These are phyloP conservation scores for Drosophila conformis DNA, from an alignment of 2,888 invertebrate species.

Conservation along the genomic window DNA sequence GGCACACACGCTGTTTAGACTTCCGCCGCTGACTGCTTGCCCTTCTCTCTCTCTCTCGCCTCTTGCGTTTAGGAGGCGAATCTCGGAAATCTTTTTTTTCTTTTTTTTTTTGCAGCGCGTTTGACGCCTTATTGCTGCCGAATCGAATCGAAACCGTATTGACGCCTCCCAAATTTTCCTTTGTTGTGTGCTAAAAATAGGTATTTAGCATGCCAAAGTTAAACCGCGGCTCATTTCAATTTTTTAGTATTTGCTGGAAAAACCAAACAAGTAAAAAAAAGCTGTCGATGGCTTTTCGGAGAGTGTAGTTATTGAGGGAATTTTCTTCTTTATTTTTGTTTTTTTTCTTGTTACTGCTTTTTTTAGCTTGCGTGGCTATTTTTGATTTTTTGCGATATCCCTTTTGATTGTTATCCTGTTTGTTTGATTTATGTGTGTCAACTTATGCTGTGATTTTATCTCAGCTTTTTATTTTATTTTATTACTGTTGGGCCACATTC, in stretches of 20 bases:
- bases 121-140: constrained; percentile 42
- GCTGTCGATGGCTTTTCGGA: constrained; percentile 24
- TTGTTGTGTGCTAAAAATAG: constrained; percentile 74
- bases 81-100: constrained; percentile 21
- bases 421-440: neutral
- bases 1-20: constrained; percentile 43
- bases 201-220: constrained; percentile 70
- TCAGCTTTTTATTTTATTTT: constrained; percentile 7
- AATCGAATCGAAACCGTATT: constrained; percentile 54
- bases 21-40: constrained; percentile 41
- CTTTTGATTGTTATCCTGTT: constrained; percentile 25
- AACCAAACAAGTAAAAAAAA: constrained; percentile 14
- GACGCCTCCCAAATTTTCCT: constrained; percentile 39
- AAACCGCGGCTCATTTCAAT: constrained; percentile 54
- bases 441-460: constrained; percentile 16
- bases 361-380: constrained; percentile 45
- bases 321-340: constrained; percentile 27
- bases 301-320: constrained; percentile 17
- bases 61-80: constrained; percentile 3
- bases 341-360: constrained; percentile 2
- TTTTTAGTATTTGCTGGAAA: constrained; percentile 72
- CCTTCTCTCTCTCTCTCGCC: neutral
- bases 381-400: constrained; percentile 26
- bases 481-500: constrained; percentile 16
- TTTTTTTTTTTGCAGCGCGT: constrained; percentile 18